phyloP scores from a whole-genome alignment of 1,140 invertebrate genomes.

The Drosophila orosa region DNA sequence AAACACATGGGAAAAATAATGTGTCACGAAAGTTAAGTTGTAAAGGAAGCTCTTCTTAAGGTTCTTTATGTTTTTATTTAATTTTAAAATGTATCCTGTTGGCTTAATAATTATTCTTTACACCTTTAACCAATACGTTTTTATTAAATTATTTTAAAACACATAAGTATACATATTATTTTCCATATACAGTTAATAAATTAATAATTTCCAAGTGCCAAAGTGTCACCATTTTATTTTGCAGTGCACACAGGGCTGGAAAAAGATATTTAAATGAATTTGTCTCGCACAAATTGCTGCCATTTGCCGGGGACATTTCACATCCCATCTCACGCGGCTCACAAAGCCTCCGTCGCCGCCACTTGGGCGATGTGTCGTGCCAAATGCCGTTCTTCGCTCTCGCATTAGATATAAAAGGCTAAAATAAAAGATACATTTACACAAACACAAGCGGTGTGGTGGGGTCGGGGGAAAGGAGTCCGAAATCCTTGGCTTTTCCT shows the following conservation, averaged over 20 bases:
- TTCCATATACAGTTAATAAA: background rate
- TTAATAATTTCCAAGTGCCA: background rate
- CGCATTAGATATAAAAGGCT: constrained; percentile 80
- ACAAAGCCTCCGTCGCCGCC: constrained; percentile 57
- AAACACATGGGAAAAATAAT: constrained; percentile 1
- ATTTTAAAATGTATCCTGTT: background rate
- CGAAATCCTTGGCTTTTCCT: constrained; percentile 39
- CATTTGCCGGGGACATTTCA: constrained; percentile 69
- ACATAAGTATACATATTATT: background rate
- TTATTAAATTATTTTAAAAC: background rate
- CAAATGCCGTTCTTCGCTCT: constrained; percentile 74
- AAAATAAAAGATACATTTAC: constrained; percentile 83
- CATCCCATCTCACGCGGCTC: constrained; percentile 37
- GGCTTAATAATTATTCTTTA: background rate
- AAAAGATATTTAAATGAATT: constrained; percentile 82
- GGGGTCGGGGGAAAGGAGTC: background rate
- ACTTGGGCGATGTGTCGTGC: constrained; percentile 79
- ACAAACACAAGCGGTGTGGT: constrained; percentile 50
- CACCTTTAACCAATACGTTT: background rate
- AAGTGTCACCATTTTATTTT: background rate
- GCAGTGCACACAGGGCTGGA: constrained; percentile 34
- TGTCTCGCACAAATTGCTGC: constrained; percentile 81
- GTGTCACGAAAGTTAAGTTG: no score
- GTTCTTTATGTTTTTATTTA: no score
- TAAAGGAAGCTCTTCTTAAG: no score